phyloP scores from a whole-genome alignment of 2,888 invertebrate genomes.

The Dicranocentrus wangi region DNA sequence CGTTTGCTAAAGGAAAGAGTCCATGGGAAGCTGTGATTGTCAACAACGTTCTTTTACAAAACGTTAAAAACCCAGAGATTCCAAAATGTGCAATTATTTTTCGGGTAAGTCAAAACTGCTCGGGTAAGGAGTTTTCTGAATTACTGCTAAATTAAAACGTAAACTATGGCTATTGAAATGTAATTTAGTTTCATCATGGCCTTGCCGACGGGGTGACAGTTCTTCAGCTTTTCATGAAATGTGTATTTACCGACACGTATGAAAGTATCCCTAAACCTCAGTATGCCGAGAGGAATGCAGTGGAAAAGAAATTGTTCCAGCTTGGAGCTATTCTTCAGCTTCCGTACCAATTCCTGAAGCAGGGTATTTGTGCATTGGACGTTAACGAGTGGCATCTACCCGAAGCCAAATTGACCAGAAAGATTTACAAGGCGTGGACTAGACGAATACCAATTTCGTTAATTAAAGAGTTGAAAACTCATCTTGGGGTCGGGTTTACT shows the following conservation, averaged over 20 bases:
- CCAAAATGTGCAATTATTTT: constrained; percentile 58
- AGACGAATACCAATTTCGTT: constrained; percentile 62
- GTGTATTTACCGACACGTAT: constrained; percentile 67
- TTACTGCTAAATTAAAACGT: constrained; percentile 22
- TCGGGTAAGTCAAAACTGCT: constrained; percentile 40
- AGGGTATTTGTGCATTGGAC: constrained; percentile 67
- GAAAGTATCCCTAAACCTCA: constrained; percentile 68
- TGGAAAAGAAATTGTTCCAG: constrained; percentile 54
- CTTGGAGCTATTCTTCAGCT: constrained; percentile 65
- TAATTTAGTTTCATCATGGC: constrained; percentile 63
- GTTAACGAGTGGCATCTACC: constrained; percentile 70
- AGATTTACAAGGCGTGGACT: constrained; percentile 70
- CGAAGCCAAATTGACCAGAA: constrained; percentile 65
- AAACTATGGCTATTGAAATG: background rate
- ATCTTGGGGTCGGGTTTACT: constrained; percentile 68
- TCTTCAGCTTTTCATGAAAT: constrained; percentile 70
- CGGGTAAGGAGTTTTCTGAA: no score
- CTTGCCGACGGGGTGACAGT: constrained; percentile 70
- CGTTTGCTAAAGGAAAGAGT: constrained; percentile 58
- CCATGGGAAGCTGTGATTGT: constrained; percentile 66
- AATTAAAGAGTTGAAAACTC: constrained; percentile 68
- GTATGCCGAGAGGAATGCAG: constrained; percentile 56
- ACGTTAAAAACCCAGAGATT: constrained; percentile 49
- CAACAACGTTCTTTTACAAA: constrained; percentile 51
- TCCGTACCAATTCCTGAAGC: constrained; percentile 71